Conservation (phyloP, 2,888 invertebrate genomes). For the Pogonocherus hispidulus region DNA sequence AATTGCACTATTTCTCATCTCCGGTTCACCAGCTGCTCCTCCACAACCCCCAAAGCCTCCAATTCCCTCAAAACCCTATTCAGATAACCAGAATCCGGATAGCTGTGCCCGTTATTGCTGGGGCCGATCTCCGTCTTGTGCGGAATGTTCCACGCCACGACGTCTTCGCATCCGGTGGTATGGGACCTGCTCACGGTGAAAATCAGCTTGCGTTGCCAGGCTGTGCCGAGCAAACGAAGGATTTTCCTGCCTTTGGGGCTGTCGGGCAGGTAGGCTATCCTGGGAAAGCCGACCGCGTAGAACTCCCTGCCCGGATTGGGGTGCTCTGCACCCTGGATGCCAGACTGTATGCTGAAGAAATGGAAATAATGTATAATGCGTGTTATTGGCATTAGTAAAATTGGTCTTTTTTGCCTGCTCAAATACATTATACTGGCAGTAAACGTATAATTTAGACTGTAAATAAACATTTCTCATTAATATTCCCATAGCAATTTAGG, state of each 20-base stretch:
- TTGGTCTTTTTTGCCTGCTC: no score
- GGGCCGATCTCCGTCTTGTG: slow-evolving; percentile 84
- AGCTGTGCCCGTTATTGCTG: slow-evolving; percentile 73
- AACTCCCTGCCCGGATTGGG: slow-evolving; percentile 88
- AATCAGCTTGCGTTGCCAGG: slow-evolving; percentile 86
- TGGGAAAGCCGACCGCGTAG: slow-evolving; percentile 90
- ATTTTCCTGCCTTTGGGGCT: slow-evolving; percentile 85
- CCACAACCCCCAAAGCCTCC: slow-evolving; percentile 73
- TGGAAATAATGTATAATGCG: no score
- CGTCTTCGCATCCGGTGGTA: slow-evolving; percentile 92
- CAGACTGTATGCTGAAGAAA: slow-evolving; percentile 83
- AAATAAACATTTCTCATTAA: no score
- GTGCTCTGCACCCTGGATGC: slow-evolving; percentile 84
- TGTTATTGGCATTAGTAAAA: no score
- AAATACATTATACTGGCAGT: no score
- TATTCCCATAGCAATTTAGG: no score
- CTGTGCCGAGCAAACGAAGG: slow-evolving; percentile 80
- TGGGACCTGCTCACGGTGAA: slow-evolving; percentile 90
- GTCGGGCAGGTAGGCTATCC: slow-evolving; percentile 87
- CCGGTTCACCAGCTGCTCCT: slow-evolving; percentile 60
- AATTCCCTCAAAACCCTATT: slow-evolving; percentile 75
- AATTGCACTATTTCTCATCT: slow-evolving; percentile 18
- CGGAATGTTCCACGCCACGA: slow-evolving; percentile 93
- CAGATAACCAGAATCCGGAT: slow-evolving; percentile 84
- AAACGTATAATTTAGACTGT: no score